Base-by-base conservation (phyloP, 2,797 vertebrate species). In the Mormyrops attenuatus region DNA sequence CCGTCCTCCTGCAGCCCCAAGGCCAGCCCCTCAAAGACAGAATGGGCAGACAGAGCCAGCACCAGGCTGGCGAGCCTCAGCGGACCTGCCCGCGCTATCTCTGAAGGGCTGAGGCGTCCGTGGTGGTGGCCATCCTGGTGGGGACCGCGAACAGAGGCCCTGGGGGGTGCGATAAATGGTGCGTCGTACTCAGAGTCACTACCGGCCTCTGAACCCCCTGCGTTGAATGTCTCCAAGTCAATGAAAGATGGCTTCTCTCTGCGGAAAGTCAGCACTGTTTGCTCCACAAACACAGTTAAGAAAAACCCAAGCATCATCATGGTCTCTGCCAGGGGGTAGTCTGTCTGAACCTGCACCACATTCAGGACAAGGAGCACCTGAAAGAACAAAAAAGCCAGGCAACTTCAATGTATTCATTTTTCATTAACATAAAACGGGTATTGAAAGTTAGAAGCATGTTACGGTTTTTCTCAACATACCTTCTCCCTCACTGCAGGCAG, bases 101-200 rank as follows among this genome's bases (percentile, higher is more conserved):
- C 95, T 0, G 94, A 93, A 0, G 96, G 87, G 13, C 85, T 94
- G 20, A 98, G 94, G 89, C 93, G 89, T 0, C 91, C 93, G 0
- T 91, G 91, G 0, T 93, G 89, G 1, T 94, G 97, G 0, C 77
- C 95, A 92, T 0, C 89, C 11, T 88, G 92, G 3, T 82, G 92
- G 7, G 92, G 44, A 0, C 89, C 90, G 0, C 60, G 89, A 0
- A 89, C 0, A 0, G 90, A 93, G 3, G 94, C 93, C 0, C 92
- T 93, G 0, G 95, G 0, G 0, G 96, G 87, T 0, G 95, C 93
- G 2, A 98, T 95, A 93, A 99, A 98, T 3, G 98, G 98, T 0
- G 97, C 97, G 92, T 99, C 98, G 0, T 97, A 97, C 89, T 99
- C 98, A 0, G 98, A 99, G 95, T 99, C 98, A 0, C 98, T 99